These are phyloP conservation scores for Tapera naevia DNA, from an alignment of 2,797 vertebrate genomes.

Conservation along the genomic window DNA sequence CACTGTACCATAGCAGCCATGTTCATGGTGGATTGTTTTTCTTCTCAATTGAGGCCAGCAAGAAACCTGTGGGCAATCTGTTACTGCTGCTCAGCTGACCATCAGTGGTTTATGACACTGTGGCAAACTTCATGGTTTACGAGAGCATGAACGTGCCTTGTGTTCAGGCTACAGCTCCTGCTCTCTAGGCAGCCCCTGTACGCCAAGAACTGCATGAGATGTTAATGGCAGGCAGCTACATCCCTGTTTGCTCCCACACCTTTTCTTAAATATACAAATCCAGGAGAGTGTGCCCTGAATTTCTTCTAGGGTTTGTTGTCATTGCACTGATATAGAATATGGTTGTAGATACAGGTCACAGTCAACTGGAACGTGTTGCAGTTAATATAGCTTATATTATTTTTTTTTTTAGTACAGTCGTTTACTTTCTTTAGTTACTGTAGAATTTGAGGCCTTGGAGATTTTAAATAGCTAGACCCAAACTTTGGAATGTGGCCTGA, in stretches of 20 bases:
- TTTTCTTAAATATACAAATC: not conserved
- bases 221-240: not conserved
- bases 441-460: not conserved
- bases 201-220: not conserved
- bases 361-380: rapidly evolving
- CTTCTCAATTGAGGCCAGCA: not conserved
- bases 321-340: not conserved
- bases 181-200: not conserved
- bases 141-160: not conserved
- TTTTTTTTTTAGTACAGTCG: not conserved
- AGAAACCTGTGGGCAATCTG: not conserved
- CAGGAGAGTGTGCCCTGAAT: not conserved
- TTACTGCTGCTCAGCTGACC: not conserved
- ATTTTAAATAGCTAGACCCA: not conserved
- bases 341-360: not conserved
- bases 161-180: not conserved
- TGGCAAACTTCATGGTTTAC: not conserved
- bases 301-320: not conserved
- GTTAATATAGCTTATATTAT: not conserved
- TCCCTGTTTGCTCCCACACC: not conserved
- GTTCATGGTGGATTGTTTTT: not conserved
- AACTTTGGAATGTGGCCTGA: not conserved
- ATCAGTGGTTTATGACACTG: rapidly evolving
- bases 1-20: not conserved
- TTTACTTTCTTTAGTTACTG: not conserved